Evolutionary conservation across 2,888 invertebrate genomes (phyloP).

Genomic region (Seira ritae): DNA sequence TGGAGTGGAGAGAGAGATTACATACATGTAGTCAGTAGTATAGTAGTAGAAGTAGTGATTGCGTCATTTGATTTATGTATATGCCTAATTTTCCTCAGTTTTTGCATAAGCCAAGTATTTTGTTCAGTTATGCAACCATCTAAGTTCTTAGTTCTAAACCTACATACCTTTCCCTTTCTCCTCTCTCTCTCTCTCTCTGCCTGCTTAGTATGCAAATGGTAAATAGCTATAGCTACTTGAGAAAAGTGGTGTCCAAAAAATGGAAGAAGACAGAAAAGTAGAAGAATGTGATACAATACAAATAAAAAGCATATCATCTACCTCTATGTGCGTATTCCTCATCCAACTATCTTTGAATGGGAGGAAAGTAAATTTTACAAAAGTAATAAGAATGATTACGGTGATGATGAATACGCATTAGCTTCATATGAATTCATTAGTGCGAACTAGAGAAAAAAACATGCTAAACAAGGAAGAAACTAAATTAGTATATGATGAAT

Average conservation of each 20-base stretch:
- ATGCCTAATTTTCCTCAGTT: background rate
- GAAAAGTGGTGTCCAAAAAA: conserved; percentile 8
- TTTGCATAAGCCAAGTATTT: background rate
- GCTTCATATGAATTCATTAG: conserved; percentile 34
- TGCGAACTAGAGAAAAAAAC: background rate
- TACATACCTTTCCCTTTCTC: no score
- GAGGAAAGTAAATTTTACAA: background rate
- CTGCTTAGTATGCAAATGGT: conserved; percentile 11
- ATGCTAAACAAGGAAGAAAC: background rate
- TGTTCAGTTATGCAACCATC: background rate
- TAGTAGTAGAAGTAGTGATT: no score
- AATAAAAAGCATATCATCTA: background rate
- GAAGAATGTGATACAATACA: background rate
- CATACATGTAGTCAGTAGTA: conserved; percentile 2
- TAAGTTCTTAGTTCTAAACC: background rate
- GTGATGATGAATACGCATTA: conserved; percentile 12
- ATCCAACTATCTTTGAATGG: no score
- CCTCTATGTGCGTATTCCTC: no score
- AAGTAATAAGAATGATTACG: background rate
- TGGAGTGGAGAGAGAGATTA: conserved; percentile 12
- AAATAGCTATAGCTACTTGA: conserved; percentile 1
- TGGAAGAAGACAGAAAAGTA: background rate
- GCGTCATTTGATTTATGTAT: conserved; percentile 32
- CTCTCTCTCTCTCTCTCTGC: background rate
- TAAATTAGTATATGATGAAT: conserved; percentile 35